Percentiles rank a stretch among this genome's conserved stretches.
phyloP scores from a whole-genome alignment of 2,888 invertebrate species.

The Rhagonycha fulva region DNA sequence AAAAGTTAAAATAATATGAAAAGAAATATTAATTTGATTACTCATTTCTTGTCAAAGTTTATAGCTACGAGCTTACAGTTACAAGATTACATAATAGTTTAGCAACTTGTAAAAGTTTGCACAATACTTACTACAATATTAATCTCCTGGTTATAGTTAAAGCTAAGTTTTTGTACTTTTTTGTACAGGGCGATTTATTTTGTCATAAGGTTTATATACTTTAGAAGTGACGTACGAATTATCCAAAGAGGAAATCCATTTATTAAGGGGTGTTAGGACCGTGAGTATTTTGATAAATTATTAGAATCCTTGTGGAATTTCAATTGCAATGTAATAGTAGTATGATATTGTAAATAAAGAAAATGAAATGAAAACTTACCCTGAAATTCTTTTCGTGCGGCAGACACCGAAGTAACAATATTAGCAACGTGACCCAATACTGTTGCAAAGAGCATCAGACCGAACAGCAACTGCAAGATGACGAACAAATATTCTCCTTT shows the following conservation, averaged over 20 bases:
- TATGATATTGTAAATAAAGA: slow-evolving; percentile 3
- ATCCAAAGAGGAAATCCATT: neutral
- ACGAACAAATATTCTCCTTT: slow-evolving; percentile 96
- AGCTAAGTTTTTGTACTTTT: neutral
- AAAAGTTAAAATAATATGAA: neutral
- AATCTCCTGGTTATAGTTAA: neutral
- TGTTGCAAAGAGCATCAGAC: slow-evolving; percentile 92
- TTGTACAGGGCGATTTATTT: neutral
- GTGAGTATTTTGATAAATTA: neutral
- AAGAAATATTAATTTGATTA: neutral
- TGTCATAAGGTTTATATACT: no score
- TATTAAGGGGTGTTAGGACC: neutral
- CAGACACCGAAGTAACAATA: slow-evolving; percentile 96
- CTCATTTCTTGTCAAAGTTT: neutral
- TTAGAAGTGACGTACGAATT: no score
- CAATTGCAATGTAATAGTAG: neutral
- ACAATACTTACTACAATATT: neutral
- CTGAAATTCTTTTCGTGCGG: slow-evolving; percentile 97
- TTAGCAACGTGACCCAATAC: slow-evolving; percentile 97
- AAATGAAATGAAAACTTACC: slow-evolving; percentile 64
- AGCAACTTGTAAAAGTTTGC: neutral
- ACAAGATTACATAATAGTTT: neutral
- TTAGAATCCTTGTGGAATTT: slow-evolving; percentile 1
- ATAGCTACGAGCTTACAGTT: neutral
- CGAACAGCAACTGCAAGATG: slow-evolving; percentile 92